Evolutionary conservation across 2,113 vertebrate species (phyloP), one percentile per base, ranked within the genome.

Genomic region (Strigops habroptila): DNA sequence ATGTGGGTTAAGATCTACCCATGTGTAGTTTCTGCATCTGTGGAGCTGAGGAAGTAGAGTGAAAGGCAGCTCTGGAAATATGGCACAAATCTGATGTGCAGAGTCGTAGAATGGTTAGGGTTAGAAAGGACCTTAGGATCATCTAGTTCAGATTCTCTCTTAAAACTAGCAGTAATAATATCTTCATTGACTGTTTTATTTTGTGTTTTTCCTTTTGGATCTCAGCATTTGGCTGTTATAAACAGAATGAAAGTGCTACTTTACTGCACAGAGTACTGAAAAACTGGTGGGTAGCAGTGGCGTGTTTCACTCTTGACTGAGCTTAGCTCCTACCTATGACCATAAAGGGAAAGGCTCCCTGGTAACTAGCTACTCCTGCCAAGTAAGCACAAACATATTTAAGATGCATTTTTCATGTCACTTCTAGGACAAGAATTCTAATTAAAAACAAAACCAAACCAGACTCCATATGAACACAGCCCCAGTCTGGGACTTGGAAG

Each of bases 401-500:
- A 74, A 82, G 13, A 24, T 17, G 16, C 5, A 18, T 77, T 86
- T 70, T 31, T 75, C 24, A n/a, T 76, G 35, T 28, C 22, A 53
- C 30, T 65, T 53, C 30, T 76, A 21, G 9, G 10, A 43, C 8
- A 49, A 68, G 10, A 59, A 64, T 39, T 67, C 15, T 8, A 55
- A 49, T 27, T 57, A 9, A 65, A 73, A 73, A 10, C 0, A 4
- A 19, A 82, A 81, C 43, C 3, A 16, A 18, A 49, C 27, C 62
- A 28, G 4, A 27, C 14, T 52, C 8, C 2, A 0, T 24, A 27
- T 8, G 24, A 63, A 14, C 12, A n/a, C 7, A 73, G 16, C 2
- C 18, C n/a, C 27, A 43, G 3, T 31, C 35, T 43, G 18, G 25
- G 67, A 31, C 15, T 84, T 14, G 87, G 31, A n/a, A 69, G 75